Conservation (phyloP, 2,797 vertebrate species). For the Pipistrellus nathusii region DNA sequence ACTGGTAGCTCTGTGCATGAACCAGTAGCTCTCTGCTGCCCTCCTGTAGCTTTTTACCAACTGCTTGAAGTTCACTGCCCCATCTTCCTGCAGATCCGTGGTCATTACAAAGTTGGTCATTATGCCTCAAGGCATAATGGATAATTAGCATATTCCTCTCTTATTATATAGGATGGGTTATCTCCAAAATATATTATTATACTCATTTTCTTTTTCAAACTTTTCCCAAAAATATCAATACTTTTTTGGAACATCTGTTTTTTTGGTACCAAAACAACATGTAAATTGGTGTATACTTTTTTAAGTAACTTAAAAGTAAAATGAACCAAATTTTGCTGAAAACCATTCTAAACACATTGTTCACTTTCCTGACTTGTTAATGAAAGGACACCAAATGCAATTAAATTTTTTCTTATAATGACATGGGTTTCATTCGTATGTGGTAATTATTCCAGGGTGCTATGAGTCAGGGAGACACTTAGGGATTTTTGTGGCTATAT, state of each 20-base stretch:
- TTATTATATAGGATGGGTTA: neutral
- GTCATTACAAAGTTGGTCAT: too few relatives aligned
- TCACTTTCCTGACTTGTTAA: slow-evolving; percentile 34
- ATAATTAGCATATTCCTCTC: too few relatives aligned
- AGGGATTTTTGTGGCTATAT: neutral
- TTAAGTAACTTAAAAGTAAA: slow-evolving; percentile 61
- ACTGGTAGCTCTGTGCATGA: too few relatives aligned
- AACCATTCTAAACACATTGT: slow-evolving; percentile 31
- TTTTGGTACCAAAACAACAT: neutral
- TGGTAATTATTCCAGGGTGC: neutral
- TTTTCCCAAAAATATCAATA: neutral
- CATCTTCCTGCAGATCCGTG: too few relatives aligned
- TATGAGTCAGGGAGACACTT: neutral
- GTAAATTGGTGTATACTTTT: neutral
- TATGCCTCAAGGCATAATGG: too few relatives aligned
- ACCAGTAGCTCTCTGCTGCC: too few relatives aligned
- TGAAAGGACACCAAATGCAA: neutral
- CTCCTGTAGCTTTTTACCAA: too few relatives aligned
- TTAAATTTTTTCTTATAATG: neutral
- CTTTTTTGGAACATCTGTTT: neutral
- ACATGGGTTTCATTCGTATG: slow-evolving; percentile 16
- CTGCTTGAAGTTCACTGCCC: too few relatives aligned
- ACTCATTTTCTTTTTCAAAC: neutral
- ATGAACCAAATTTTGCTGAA: slow-evolving; percentile 28
- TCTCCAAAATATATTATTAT: neutral